Percentiles rank a stretch among this genome's conserved stretches.
Evolutionary conservation across 1,140 invertebrate genomes (phyloP).

Genomic region (Mya arenaria): DNA sequence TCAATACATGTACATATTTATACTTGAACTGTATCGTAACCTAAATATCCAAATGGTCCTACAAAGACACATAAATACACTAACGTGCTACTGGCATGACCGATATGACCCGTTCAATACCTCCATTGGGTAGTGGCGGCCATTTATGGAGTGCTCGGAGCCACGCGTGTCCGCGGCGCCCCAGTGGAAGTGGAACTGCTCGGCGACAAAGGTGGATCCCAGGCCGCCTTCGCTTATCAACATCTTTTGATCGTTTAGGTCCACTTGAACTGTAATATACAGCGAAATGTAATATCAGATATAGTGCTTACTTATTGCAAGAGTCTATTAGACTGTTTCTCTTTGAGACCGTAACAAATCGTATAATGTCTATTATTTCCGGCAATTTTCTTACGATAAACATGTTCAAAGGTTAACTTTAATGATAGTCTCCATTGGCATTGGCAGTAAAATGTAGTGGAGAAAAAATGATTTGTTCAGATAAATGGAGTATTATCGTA

Average conservation of each 20-base stretch:
- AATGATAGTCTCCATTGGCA: too few species aligned
- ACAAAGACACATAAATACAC: neutral
- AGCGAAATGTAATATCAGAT: too few species aligned
- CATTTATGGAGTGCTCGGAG: constrained; percentile 86
- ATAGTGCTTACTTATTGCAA: too few species aligned
- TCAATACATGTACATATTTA: neutral
- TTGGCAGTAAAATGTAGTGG: too few species aligned
- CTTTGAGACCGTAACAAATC: too few species aligned
- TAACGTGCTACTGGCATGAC: neutral
- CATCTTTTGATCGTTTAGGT: constrained; percentile 27
- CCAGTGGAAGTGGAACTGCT: constrained; percentile 83
- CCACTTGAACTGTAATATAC: constrained; percentile 58
- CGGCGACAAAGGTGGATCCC: constrained; percentile 64
- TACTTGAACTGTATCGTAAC: neutral
- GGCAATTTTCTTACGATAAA: too few species aligned
- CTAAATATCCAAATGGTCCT: neutral
- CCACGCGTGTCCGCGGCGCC: constrained; percentile 74
- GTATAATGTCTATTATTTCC: too few species aligned
- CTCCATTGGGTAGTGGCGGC: constrained; percentile 92
- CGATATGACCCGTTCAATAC: constrained; percentile 78
- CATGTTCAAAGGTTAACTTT: too few species aligned
- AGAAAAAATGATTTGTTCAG: too few species aligned
- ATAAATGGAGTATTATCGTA: too few species aligned
- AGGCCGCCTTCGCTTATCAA: constrained; percentile 60
- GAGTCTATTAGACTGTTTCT: too few species aligned